Evolutionary conservation across 2,113 vertebrate species (phyloP).

Genomic region (Petaurus breviceps): DNA sequence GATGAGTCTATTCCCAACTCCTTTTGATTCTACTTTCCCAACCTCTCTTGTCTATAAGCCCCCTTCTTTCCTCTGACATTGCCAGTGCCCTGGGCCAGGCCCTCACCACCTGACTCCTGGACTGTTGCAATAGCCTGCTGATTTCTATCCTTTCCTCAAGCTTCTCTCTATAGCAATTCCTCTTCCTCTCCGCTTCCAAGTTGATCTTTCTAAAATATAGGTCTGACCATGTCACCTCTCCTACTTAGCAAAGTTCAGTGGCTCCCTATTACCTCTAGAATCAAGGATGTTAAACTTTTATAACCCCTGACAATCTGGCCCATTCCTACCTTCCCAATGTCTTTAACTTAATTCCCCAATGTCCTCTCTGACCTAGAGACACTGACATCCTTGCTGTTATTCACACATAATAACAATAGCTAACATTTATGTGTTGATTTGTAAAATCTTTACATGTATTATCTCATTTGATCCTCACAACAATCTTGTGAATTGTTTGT

Average conservation of each 20-base stretch:
- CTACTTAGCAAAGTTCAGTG: neutral
- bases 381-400: neutral
- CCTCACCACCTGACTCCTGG: neutral
- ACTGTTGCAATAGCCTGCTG: neutral
- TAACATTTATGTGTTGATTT: neutral
- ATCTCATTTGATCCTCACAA: neutral
- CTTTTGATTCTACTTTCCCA: neutral
- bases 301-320: neutral
- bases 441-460: neutral
- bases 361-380: neutral
- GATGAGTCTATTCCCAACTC: neutral
- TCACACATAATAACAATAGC: neutral
- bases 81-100: neutral
- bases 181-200: neutral
- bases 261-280: neutral
- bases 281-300: neutral
- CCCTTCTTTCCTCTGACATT: neutral
- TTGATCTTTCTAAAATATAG: neutral
- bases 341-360: neutral
- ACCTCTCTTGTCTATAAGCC: neutral
- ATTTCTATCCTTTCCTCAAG: neutral
- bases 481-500: neutral
- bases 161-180: neutral
- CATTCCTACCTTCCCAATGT: neutral
- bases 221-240: neutral